Base-by-base conservation (phyloP, 64 coral and sea anemone genomes). In the Hydrozoanthus tunicans region DNA sequence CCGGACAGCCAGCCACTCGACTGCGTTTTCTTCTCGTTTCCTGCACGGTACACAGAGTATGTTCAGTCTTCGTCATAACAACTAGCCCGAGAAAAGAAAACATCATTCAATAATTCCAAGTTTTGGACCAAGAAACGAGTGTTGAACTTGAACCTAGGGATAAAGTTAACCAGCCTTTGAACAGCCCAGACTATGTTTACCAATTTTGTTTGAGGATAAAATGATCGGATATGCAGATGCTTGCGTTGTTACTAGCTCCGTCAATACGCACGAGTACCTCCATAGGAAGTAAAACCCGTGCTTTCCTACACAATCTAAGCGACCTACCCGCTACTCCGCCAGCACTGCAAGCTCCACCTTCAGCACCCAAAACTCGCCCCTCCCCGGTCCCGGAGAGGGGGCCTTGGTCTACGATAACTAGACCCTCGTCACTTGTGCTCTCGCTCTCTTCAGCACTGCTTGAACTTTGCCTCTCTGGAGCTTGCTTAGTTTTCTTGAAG, bases 361-460 rank as follows among this genome's bases (percentile, higher is more conserved):
- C 67, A 23, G 84, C 67, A 73, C 56, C 84, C 69, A 74, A 15
- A 23, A 62, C 69, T 88, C 25, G 69, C 4, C n/a, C 24, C 17
- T 88, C 84, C 5, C 61, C 84, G 13, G 84, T 51, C 11, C 61
- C 84, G 13, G 84, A 60, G 5, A 88, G 69, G 5, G 84, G 84
- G 4, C n/a, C 84, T 70, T 88, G 84, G 84, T 88, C 69, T 12
- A 88, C 84, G 15, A 88, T 88, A 20, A 88, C 84, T 14, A 88
- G 11, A 13, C 70, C 69, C 56, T 88, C 84, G 70, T 88, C 84
- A 15, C 68, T 55, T 74, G 23, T 59, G 56, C 13, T 88, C 55
- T 88, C 84, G 12, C 84, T 55, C 4, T 88, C 84, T 70, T 88
- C 84, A 24, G 67, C 67, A 88, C 84, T 74, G 11, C 84, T 88